phyloP scores from a whole-genome alignment of 2,113 vertebrate genomes.

The Ictalurus punctatus region DNA sequence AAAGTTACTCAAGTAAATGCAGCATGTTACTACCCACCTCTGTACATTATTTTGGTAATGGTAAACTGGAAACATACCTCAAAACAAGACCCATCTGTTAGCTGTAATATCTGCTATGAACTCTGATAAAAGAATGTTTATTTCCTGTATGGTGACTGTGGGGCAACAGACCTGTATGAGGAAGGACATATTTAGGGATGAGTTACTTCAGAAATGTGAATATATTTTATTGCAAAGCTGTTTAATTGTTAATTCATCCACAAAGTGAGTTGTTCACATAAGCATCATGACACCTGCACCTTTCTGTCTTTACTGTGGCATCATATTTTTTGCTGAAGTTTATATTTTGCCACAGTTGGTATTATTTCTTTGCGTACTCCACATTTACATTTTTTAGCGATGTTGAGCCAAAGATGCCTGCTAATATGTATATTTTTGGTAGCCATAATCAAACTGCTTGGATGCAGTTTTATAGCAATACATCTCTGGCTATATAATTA shows the following conservation, averaged over 20 bases:
- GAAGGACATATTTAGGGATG: conserved; percentile 22
- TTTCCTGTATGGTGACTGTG: background rate
- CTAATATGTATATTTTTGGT: conserved; percentile 38
- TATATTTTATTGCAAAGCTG: conserved; percentile 43
- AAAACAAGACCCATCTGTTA: conserved; percentile 5
- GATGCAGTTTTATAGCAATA: conserved; percentile 40
- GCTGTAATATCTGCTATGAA: conserved; percentile 1
- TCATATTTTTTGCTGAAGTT: conserved; percentile 21
- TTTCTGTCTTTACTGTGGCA: conserved; percentile 35
- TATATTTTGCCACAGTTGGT: conserved; percentile 24
- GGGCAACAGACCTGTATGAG: background rate
- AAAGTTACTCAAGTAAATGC: too few species aligned
- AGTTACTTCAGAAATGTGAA: conserved; percentile 41
- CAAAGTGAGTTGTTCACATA: conserved; percentile 24
- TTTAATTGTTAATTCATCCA: conserved; percentile 35
- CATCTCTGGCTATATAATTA: conserved; percentile 39
- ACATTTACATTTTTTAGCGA: conserved; percentile 8
- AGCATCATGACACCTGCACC: conserved; percentile 1
- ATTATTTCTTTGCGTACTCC: conserved; percentile 30
- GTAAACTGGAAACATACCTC: conserved; percentile 44
- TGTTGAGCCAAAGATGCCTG: conserved; percentile 55
- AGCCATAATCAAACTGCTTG: conserved; percentile 42
- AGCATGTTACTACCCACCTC: too few species aligned
- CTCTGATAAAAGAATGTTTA: background rate
- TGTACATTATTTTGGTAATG: background rate